These are phyloP conservation scores for Sclerodermus sp. DNA, from an alignment of 2,888 invertebrate species.

Conservation along the genomic window DNA sequence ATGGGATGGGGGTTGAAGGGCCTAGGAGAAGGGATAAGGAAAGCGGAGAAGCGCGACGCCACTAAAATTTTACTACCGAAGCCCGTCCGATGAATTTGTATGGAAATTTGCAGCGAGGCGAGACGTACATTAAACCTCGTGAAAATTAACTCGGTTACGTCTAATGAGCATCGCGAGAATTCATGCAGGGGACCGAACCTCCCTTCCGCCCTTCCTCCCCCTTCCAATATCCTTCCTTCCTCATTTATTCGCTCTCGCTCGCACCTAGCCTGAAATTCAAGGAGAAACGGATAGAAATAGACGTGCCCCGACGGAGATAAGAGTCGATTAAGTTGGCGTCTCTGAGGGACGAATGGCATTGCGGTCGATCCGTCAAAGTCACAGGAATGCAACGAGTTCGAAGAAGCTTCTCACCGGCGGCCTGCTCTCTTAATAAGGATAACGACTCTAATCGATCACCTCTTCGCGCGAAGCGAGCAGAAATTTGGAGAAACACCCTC, in stretches of 20 bases:
- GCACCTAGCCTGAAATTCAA: not conserved
- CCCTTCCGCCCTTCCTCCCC: not conserved
- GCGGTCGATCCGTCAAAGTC: constrained; percentile 6
- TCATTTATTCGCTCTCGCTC: too few species aligned
- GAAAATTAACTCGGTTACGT: constrained; percentile 40
- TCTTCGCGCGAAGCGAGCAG: too few species aligned
- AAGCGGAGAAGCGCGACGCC: constrained; percentile 22
- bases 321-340: too few species aligned
- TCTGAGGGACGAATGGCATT: too few species aligned
- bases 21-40: constrained; percentile 14
- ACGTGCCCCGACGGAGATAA: too few species aligned
- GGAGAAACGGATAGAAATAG: too few species aligned
- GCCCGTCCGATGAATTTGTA: constrained; percentile 44
- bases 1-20: not conserved
- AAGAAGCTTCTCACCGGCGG: too few species aligned
- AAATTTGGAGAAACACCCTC: too few species aligned
- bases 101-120: constrained; percentile 40
- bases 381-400: not conserved
- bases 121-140: constrained; percentile 20
- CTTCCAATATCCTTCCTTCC: not conserved
- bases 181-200: not conserved
- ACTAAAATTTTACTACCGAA: constrained; percentile 50
- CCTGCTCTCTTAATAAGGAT: too few species aligned
- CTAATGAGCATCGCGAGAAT: constrained; percentile 30
- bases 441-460: too few species aligned